Conservation (phyloP, 2,113 vertebrate species). For the Seriola aureovittata region DNA sequence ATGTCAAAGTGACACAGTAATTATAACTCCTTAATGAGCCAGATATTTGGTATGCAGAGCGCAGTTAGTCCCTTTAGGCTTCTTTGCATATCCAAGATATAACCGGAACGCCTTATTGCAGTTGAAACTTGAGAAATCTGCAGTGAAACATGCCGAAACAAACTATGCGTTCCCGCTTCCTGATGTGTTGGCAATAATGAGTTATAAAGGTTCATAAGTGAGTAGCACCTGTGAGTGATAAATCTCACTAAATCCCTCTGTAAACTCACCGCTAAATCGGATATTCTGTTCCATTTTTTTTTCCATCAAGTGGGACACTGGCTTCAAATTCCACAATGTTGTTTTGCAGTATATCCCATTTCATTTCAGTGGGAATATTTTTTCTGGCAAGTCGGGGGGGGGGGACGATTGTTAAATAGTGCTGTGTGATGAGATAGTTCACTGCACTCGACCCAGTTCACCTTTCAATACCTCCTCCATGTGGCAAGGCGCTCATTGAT, state of each 20-base stretch:
- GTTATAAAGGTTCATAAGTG: neutral
- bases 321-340: conserved; percentile 1
- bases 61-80: conserved; percentile 45
- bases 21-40: conserved; percentile 65
- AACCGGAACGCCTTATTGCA: conserved; percentile 34
- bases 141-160: conserved; percentile 22
- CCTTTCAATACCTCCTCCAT: conserved; percentile 31
- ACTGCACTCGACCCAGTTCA: conserved; percentile 60
- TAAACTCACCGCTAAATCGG: neutral
- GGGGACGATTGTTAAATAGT: neutral
- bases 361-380: conserved; percentile 7
- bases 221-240: conserved; percentile 4
- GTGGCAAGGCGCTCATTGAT: conserved; percentile 9
- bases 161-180: neutral
- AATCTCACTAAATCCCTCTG: neutral
- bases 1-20: conserved; percentile 71
- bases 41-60: conserved; percentile 58
- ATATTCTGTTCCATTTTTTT: conserved; percentile 6
- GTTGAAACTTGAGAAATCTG: conserved; percentile 37
- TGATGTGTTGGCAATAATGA: conserved; percentile 3
- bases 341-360: conserved; percentile 28
- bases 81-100: conserved; percentile 43
- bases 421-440: conserved; percentile 17
- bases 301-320: neutral
- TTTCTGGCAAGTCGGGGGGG: neutral